phyloP scores from a whole-genome alignment of 2,113 vertebrate species.

The Eurystomus gularis region DNA sequence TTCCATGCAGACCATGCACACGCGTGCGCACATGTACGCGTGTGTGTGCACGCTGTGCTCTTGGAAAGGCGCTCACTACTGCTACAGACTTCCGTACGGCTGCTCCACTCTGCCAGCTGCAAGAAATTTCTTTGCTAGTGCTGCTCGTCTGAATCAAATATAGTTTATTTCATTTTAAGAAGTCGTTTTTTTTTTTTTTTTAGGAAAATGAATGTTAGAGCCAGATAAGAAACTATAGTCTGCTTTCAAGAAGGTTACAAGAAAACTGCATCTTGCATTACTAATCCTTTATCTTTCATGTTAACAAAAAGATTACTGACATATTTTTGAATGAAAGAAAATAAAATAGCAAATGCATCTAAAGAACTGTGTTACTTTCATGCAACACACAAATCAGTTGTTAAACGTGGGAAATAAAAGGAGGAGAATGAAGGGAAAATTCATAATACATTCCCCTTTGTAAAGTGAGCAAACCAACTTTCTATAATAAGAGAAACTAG shows the following conservation, averaged over 20 bases:
- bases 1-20: neutral
- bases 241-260: constrained; percentile 85
- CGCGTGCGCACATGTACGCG: accelerated
- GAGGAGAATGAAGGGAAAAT: constrained; percentile 73
- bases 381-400: constrained; percentile 79
- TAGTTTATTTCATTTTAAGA: constrained; percentile 79
- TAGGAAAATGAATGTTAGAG: constrained; percentile 82
- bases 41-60: neutral
- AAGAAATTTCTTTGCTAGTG: constrained; percentile 57
- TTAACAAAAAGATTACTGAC: constrained; percentile 87
- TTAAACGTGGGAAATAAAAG: constrained; percentile 66
- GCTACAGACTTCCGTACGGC: constrained; percentile 27
- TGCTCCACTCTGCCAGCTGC: constrained; percentile 57
- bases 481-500: constrained; percentile 31
- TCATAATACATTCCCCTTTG: constrained; percentile 74
- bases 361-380: constrained; percentile 80
- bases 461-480: constrained; percentile 74
- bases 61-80: constrained; percentile 4
- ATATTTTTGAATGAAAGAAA: constrained; percentile 84
- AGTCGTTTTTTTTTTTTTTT: constrained; percentile 63
- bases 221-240: constrained; percentile 84
- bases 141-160: constrained; percentile 73
- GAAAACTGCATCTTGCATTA: constrained; percentile 86
- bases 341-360: constrained; percentile 81
- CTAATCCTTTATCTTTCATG: constrained; percentile 86